phyloP scores from a whole-genome alignment of 2,888 invertebrate genomes.

The Cylloceria caligata region DNA sequence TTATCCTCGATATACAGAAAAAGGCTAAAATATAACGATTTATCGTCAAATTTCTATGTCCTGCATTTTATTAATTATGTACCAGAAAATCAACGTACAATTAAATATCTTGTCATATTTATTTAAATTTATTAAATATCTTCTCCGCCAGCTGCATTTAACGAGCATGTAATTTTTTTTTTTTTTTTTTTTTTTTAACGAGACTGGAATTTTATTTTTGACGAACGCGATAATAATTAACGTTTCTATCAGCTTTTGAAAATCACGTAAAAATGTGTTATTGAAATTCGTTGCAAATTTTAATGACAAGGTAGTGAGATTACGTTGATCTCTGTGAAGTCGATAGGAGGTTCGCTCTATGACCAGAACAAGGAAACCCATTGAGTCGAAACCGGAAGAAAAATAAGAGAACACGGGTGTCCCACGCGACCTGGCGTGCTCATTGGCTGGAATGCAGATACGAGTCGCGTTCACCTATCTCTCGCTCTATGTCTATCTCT shows the following conservation, averaged over 20 bases:
- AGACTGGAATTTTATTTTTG: background rate
- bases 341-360: slow-evolving; percentile 27
- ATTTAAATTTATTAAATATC: background rate
- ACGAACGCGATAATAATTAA: background rate
- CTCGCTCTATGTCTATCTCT: slow-evolving; percentile 54
- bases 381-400: slow-evolving; percentile 66
- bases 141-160: background rate
- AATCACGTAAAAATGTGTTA: background rate
- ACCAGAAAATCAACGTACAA: background rate
- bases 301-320: slow-evolving; percentile 31
- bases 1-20: background rate
- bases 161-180: too few relatives aligned
- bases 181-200: too few relatives aligned
- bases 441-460: slow-evolving; percentile 81
- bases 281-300: background rate
- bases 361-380: slow-evolving; percentile 46
- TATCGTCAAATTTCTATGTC: background rate
- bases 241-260: background rate
- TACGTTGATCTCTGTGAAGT: slow-evolving; percentile 42
- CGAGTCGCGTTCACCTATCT: slow-evolving; percentile 65
- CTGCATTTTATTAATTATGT: background rate
- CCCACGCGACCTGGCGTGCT: slow-evolving; percentile 73
- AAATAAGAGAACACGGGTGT: slow-evolving; percentile 63
- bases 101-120: background rate
- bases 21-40: background rate